Conservation (phyloP, 2,888 invertebrate species). For the Orchesellides sinensis region DNA sequence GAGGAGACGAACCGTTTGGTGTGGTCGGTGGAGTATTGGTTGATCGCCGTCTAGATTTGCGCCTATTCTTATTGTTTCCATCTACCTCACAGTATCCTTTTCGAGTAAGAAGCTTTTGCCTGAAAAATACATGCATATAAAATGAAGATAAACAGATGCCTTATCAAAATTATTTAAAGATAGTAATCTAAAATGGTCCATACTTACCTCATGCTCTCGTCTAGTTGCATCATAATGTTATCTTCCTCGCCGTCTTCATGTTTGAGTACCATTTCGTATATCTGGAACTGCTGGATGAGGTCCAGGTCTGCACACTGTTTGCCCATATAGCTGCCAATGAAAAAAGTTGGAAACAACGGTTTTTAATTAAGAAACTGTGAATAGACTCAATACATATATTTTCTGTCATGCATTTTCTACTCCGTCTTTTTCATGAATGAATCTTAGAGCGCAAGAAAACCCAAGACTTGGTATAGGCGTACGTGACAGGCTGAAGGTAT, state of each 20-base stretch:
- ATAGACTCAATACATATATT: no score
- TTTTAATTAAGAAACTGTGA: no score
- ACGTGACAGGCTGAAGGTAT: no score
- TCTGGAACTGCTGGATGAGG: slow-evolving; percentile 93
- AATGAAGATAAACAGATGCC: background rate
- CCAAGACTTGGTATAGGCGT: no score
- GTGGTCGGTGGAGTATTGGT: slow-evolving; percentile 79
- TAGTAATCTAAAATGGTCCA: background rate
- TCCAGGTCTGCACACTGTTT: slow-evolving; percentile 95
- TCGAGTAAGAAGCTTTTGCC: slow-evolving; percentile 86
- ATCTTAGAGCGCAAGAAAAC: no score
- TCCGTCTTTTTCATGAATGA: no score
- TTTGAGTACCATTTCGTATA: slow-evolving; percentile 95
- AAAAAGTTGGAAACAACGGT: background rate
- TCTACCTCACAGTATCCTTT: slow-evolving; percentile 76
- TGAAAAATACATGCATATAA: slow-evolving; percentile 75
- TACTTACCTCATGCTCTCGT: slow-evolving; percentile 79
- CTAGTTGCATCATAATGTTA: slow-evolving; percentile 81
- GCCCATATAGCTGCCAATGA: slow-evolving; percentile 84
- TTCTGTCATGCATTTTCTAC: background rate
- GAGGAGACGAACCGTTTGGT: slow-evolving; percentile 67
- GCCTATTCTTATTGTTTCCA: slow-evolving; percentile 79
- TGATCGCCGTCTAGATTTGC: slow-evolving; percentile 88
- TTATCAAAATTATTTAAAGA: slow-evolving; percentile 18
- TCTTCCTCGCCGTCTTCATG: slow-evolving; percentile 90